Evolutionary conservation across 2,888 invertebrate genomes (phyloP).

Genomic region (Unio delphinus): DNA sequence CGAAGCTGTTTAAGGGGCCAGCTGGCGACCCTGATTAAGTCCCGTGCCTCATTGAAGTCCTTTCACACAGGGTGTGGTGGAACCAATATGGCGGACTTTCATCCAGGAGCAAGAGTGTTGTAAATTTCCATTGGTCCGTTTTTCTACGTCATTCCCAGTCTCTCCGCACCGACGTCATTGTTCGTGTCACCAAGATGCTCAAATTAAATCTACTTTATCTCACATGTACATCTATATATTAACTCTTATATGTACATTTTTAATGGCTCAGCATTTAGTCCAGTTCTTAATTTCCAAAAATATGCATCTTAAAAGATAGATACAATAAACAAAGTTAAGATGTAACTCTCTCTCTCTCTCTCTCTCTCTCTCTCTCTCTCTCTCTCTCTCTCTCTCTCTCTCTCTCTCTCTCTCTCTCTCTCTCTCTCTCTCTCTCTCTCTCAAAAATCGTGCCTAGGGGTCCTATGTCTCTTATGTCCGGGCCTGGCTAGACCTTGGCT

Average conservation of each 20-base stretch:
- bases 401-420: neutral
- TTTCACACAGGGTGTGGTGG: slow-evolving; percentile 62
- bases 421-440: neutral
- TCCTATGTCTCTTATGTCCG: too few relatives aligned
- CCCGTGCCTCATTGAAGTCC: slow-evolving; percentile 42
- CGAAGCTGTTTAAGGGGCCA: slow-evolving; percentile 60
- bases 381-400: slow-evolving; percentile 1
- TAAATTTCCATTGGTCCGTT: slow-evolving; percentile 50
- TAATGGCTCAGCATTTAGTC: too few relatives aligned
- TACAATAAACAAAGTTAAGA: too few relatives aligned
- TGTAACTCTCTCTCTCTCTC: too few relatives aligned
- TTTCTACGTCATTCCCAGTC: slow-evolving; percentile 6
- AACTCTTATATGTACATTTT: too few relatives aligned
- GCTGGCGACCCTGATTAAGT: slow-evolving; percentile 54
- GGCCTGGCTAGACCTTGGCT: neutral
- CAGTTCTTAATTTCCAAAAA: too few relatives aligned
- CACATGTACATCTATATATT: neutral
- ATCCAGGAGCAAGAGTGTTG: slow-evolving; percentile 42
- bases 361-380: slow-evolving; percentile 3
- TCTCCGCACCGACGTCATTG: slow-evolving; percentile 3
- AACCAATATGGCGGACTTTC: slow-evolving; percentile 54
- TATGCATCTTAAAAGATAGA: too few relatives aligned
- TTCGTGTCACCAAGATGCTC: too few relatives aligned
- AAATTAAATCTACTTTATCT: too few relatives aligned
- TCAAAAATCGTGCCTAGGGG: too few relatives aligned